A percentile compares a stretch with the other conserved stretches of the same genome.
phyloP scores from a whole-genome alignment of 2,797 vertebrate species.

The Macroramphosus scolopax region DNA sequence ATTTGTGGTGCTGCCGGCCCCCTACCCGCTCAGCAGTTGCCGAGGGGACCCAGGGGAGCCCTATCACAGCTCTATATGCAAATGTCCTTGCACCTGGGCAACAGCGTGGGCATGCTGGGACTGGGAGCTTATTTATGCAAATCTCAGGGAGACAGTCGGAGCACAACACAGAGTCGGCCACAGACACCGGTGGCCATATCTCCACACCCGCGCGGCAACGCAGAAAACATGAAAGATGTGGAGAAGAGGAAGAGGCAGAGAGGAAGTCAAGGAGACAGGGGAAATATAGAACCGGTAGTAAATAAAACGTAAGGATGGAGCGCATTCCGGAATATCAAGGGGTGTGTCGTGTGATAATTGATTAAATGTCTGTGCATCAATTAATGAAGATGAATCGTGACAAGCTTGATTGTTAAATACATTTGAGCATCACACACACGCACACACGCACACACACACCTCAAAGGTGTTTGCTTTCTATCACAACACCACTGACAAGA shows the following conservation, averaged over 20 bases:
- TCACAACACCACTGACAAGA: conserved; percentile 61
- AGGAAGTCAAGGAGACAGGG: conserved; percentile 4
- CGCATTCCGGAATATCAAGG: conserved; percentile 9
- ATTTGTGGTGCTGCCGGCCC: conserved; percentile 92
- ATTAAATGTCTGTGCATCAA: conserved; percentile 11
- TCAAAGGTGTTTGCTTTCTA: conserved; percentile 63
- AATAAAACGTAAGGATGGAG: conserved; percentile 41
- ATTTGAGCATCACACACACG: conserved; percentile 1
- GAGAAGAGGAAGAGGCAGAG: conserved; percentile 36
- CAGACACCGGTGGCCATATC: conserved; percentile 83
- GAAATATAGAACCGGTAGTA: conserved; percentile 40
- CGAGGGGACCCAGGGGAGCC: conserved; percentile 97
- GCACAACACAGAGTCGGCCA: conserved; percentile 76
- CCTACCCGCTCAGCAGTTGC: conserved; percentile 93
- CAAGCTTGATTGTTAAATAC: conserved; percentile 14
- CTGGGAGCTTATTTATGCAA: conserved; percentile 99
- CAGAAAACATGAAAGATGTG: conserved; percentile 63
- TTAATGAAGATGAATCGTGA: conserved; percentile 25
- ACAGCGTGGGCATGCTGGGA: conserved; percentile 91
- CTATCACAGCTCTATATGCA: conserved; percentile 99
- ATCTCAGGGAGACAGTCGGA: conserved; percentile 80
- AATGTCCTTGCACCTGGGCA: conserved; percentile 99
- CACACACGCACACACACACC: conserved; percentile 4
- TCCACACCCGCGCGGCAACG: conserved; percentile 76
- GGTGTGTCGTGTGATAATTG: conserved; percentile 8